These are phyloP conservation scores for Ophioninae sp. DNA, from an alignment of 2,888 invertebrate genomes.

Conservation along the genomic window DNA sequence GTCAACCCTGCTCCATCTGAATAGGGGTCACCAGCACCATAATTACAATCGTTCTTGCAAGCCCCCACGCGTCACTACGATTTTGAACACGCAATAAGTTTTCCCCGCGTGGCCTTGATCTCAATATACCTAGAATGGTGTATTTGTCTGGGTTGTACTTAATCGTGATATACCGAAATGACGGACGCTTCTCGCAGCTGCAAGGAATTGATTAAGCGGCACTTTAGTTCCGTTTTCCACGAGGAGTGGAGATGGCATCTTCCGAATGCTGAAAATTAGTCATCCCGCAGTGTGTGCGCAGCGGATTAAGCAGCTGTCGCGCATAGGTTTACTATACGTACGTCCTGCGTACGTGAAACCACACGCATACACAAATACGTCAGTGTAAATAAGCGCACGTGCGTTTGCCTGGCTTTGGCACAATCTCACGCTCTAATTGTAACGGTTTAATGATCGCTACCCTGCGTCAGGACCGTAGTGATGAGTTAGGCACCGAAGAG, in stretches of 20 bases:
- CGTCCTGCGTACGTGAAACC: constrained; percentile 30
- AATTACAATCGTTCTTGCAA: too few species aligned
- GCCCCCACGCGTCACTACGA: too few species aligned
- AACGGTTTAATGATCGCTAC: constrained; percentile 71
- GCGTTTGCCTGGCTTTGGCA: constrained; percentile 51
- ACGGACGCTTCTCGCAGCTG: neutral
- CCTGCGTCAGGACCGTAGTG: constrained; percentile 31
- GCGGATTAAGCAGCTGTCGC: constrained; percentile 66
- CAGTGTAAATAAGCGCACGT: constrained; percentile 31
- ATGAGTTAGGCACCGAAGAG: constrained; percentile 28
- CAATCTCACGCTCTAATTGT: constrained; percentile 70
- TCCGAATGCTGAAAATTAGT: constrained; percentile 67
- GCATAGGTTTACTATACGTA: constrained; percentile 38
- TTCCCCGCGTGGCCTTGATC: too few species aligned
- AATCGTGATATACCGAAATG: neutral
- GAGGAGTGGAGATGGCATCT: neutral
- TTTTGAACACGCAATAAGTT: too few species aligned
- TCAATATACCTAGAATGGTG: too few species aligned
- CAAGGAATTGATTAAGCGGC: constrained; percentile 19
- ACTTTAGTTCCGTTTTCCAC: constrained; percentile 21
- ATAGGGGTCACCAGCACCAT: too few species aligned
- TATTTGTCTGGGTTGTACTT: too few species aligned
- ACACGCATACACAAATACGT: neutral
- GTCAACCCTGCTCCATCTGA: too few species aligned
- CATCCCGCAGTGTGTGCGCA: constrained; percentile 66